These are phyloP conservation scores for Campylorhamphus procurvoides DNA, from an alignment of 2,113 vertebrate genomes.

Conservation along the genomic window DNA sequence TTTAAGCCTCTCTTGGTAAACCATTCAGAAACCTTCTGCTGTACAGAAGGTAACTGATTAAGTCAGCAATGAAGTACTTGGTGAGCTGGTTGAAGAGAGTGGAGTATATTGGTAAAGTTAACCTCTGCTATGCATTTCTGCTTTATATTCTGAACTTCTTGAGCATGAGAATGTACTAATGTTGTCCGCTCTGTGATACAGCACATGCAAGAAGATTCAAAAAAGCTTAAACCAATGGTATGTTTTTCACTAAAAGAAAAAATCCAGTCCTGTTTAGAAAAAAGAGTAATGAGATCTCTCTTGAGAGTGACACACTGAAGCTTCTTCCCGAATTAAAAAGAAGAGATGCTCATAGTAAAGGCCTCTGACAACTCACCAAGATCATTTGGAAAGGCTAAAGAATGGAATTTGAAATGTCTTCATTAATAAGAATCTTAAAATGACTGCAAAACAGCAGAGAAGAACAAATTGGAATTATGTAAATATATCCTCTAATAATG, in stretches of 20 bases:
- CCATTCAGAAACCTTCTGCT: not conserved
- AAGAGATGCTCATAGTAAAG: not conserved
- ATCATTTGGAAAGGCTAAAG: not conserved
- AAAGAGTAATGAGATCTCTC: not conserved
- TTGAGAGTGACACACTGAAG: not conserved
- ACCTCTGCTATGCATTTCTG: not conserved
- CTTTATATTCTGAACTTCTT: not conserved
- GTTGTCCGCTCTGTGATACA: not conserved
- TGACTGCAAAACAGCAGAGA: not conserved
- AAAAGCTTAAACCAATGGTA: not conserved
- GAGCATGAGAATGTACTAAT: not conserved
- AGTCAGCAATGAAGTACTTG: not conserved
- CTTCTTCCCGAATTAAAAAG: not conserved
- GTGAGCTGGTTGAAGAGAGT: not conserved
- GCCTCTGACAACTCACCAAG: not conserved
- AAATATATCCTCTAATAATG: conserved; percentile 24
- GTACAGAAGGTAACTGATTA: not conserved
- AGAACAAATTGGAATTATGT: not conserved
- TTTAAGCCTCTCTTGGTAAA: not conserved
- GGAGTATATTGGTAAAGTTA: not conserved
- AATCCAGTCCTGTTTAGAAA: not conserved
- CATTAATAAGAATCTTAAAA: not conserved
- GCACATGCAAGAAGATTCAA: not conserved
- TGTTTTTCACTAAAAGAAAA: not conserved
- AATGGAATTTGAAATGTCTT: not conserved